These are phyloP conservation scores for Abscondita cerata DNA, from an alignment of 2,888 invertebrate species.

Conservation along the genomic window DNA sequence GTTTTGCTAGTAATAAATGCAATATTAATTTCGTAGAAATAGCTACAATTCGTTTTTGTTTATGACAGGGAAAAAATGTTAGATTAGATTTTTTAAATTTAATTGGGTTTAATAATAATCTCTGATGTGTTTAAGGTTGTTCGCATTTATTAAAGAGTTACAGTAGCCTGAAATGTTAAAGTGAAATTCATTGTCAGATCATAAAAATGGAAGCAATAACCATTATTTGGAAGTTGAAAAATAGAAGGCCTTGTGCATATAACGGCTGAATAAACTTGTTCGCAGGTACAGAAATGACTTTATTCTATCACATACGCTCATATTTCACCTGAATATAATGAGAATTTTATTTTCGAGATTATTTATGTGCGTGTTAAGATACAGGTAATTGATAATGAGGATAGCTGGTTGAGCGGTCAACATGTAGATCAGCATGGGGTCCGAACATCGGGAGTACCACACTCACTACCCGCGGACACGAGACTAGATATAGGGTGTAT, in stretches of 20 bases:
- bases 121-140: no score
- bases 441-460: conserved; percentile 24
- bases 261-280: conserved; percentile 32
- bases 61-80: no score
- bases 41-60: no score
- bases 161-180: conserved; percentile 18
- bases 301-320: conserved; percentile 52
- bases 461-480: conserved; percentile 28
- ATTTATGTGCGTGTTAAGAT: conserved; percentile 54
- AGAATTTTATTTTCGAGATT: conserved; percentile 53
- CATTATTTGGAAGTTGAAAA: conserved; percentile 23
- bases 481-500: conserved; percentile 32
- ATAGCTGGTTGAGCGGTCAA: conserved; percentile 37
- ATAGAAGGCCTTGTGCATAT: conserved; percentile 18
- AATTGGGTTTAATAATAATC: no score
- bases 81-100: no score
- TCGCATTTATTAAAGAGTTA: neutral
- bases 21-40: no score
- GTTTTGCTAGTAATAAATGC: no score
- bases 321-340: conserved; percentile 53
- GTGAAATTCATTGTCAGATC: conserved; percentile 22
- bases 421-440: conserved; percentile 40
- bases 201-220: conserved; percentile 25
- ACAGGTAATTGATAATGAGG: conserved; percentile 54
- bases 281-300: conserved; percentile 41